phyloP scores from a whole-genome alignment of 1,140 invertebrate genomes.

The Anagrus nilaparvatae region DNA sequence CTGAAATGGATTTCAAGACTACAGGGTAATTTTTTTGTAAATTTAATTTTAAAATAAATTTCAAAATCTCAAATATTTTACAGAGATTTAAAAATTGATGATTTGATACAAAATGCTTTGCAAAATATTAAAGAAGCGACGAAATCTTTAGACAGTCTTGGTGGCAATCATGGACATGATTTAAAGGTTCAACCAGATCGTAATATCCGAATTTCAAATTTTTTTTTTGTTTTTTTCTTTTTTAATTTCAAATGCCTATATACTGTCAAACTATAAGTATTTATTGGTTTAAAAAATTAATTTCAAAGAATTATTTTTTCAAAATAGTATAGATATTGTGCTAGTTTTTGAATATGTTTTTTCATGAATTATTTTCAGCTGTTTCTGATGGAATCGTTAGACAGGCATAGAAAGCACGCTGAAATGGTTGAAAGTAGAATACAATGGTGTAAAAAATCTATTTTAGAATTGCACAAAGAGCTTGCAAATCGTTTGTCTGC shows the following conservation, averaged over 20 bases:
- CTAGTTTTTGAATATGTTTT: neutral
- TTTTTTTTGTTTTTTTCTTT: slow-evolving; percentile 1
- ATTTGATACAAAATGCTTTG: slow-evolving; percentile 30
- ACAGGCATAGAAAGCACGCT: slow-evolving; percentile 26
- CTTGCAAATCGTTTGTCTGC: neutral
- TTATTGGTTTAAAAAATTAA: neutral
- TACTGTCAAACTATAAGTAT: neutral
- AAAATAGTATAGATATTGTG: neutral
- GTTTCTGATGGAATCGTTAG: slow-evolving; percentile 29
- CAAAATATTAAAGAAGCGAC: slow-evolving; percentile 32
- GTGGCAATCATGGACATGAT: slow-evolving; percentile 34
- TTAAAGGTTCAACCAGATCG: slow-evolving; percentile 30
- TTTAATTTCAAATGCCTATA: neutral
- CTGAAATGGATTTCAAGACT: neutral
- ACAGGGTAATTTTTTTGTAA: neutral
- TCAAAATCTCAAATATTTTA: neutral
- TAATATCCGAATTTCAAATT: neutral
- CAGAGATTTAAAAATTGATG: slow-evolving; percentile 32
- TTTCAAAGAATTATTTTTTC: slow-evolving; percentile 2
- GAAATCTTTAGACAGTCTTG: slow-evolving; percentile 25
- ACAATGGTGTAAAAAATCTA: neutral
- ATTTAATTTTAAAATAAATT: neutral
- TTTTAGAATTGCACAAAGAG: slow-evolving; percentile 6
- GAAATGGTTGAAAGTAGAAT: slow-evolving; percentile 11
- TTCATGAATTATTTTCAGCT: slow-evolving; percentile 17